Evolutionary conservation across 2,888 invertebrate genomes (phyloP).

Genomic region (Lasioglossum leucozonium): DNA sequence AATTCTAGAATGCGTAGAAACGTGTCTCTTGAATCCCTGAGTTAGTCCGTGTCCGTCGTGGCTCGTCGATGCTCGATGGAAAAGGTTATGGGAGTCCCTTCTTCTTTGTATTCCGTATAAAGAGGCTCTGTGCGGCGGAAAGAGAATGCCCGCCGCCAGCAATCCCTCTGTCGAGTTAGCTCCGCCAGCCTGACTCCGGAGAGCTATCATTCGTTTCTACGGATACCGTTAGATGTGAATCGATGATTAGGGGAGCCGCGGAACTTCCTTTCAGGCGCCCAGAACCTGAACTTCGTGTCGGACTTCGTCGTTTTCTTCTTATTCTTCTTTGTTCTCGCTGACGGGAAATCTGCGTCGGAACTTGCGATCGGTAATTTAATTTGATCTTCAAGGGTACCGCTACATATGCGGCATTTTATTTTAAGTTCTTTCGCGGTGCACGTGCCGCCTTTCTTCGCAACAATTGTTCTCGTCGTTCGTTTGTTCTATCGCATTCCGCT

Average conservation of each 20-base stretch:
- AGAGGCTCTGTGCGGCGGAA: slow-evolving; percentile 13
- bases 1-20: neutral
- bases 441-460: neutral
- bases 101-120: slow-evolving; percentile 14
- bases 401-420: neutral
- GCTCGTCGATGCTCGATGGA: neutral
- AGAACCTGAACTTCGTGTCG: neutral
- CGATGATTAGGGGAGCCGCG: slow-evolving; percentile 16
- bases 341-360: neutral
- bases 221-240: slow-evolving; percentile 39
- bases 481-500: neutral
- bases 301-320: too few species aligned
- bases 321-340: neutral
- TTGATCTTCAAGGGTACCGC: neutral
- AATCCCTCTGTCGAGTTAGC: slow-evolving; percentile 1
- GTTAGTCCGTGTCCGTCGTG: neutral
- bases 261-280: neutral
- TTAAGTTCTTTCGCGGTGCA: neutral
- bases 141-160: slow-evolving; percentile 8
- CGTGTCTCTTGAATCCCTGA: neutral
- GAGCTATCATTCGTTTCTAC: slow-evolving; percentile 26
- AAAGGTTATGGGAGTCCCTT: slow-evolving; percentile 8
- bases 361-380: neutral
- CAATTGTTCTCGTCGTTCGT: neutral
- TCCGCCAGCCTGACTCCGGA: slow-evolving; percentile 9